These are phyloP conservation scores for Brachypteracias leptosomus DNA, from an alignment of 2,113 vertebrate species.

Conservation along the genomic window DNA sequence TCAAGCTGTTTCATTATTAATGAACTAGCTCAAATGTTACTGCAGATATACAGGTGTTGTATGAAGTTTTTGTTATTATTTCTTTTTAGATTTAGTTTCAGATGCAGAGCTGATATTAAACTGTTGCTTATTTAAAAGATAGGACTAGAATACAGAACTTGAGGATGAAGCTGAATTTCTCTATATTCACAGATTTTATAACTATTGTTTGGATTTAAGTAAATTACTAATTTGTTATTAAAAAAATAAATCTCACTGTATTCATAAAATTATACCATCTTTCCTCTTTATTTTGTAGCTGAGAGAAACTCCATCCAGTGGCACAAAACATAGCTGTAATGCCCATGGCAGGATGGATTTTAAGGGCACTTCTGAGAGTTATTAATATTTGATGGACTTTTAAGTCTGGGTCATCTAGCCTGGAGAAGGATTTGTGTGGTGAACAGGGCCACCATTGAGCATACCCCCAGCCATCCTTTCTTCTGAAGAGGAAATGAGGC, in stretches of 20 bases:
- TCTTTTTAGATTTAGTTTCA: neutral
- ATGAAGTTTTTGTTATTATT: neutral
- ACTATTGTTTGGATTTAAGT: neutral
- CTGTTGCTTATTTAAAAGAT: neutral
- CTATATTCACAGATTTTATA: neutral
- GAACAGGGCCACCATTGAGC: neutral
- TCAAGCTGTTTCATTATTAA: slow-evolving; percentile 6
- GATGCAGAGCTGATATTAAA: neutral
- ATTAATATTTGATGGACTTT: neutral
- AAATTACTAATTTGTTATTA: neutral
- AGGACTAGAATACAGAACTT: neutral
- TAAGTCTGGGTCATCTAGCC: neutral
- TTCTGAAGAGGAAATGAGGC: neutral
- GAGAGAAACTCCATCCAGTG: neutral
- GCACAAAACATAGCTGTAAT: neutral
- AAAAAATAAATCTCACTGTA: neutral
- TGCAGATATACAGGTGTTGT: neutral
- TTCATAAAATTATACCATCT: neutral
- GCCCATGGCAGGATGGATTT: neutral
- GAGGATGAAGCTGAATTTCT: neutral
- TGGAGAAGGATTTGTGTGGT: neutral
- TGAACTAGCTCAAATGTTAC: neutral
- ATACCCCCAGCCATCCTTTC: neutral
- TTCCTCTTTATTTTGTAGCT: neutral
- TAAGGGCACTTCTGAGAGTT: neutral